Evolutionary conservation across 2,888 invertebrate species (phyloP).

Genomic region (Caenorhabditis doughertyi): DNA sequence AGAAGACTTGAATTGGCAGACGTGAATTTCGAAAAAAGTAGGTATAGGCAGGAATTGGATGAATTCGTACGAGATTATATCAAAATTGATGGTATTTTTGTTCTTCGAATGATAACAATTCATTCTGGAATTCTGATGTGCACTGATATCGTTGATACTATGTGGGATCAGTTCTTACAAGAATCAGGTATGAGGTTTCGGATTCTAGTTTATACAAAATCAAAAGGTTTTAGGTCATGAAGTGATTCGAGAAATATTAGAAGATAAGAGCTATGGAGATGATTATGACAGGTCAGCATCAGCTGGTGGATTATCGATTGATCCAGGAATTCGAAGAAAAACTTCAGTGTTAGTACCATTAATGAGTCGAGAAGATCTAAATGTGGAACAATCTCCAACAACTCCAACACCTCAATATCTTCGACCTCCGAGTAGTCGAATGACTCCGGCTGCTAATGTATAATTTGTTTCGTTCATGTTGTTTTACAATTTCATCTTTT

Average conservation of each 20-base stretch:
- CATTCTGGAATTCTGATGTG: slow-evolving; percentile 79
- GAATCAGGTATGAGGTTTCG: slow-evolving; percentile 69
- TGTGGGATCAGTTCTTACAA: slow-evolving; percentile 80
- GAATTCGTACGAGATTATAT: slow-evolving; percentile 81
- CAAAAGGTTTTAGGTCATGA: slow-evolving; percentile 37
- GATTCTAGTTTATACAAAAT: neutral
- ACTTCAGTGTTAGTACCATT: slow-evolving; percentile 79
- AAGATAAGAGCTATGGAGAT: slow-evolving; percentile 46
- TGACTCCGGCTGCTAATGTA: slow-evolving; percentile 37
- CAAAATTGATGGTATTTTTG: slow-evolving; percentile 82
- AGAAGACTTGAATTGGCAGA: slow-evolving; percentile 82
- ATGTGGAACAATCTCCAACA: slow-evolving; percentile 33
- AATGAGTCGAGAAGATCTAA: slow-evolving; percentile 76
- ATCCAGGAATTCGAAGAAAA: slow-evolving; percentile 70
- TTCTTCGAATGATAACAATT: slow-evolving; percentile 81
- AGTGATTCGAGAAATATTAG: slow-evolving; percentile 46
- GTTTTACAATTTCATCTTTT: neutral
- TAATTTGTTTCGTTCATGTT: slow-evolving; percentile 5
- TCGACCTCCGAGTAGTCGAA: slow-evolving; percentile 69
- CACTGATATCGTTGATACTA: slow-evolving; percentile 78
- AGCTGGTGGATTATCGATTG: slow-evolving; percentile 63
- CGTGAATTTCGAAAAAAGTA: slow-evolving; percentile 76
- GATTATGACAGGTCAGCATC: slow-evolving; percentile 65
- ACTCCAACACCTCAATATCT: slow-evolving; percentile 63
- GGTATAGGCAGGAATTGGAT: slow-evolving; percentile 71